Evolutionary conservation across 2,797 vertebrate genomes (phyloP), one percentile per base, ranked within the genome.

Genomic region (Falco concolor): DNA sequence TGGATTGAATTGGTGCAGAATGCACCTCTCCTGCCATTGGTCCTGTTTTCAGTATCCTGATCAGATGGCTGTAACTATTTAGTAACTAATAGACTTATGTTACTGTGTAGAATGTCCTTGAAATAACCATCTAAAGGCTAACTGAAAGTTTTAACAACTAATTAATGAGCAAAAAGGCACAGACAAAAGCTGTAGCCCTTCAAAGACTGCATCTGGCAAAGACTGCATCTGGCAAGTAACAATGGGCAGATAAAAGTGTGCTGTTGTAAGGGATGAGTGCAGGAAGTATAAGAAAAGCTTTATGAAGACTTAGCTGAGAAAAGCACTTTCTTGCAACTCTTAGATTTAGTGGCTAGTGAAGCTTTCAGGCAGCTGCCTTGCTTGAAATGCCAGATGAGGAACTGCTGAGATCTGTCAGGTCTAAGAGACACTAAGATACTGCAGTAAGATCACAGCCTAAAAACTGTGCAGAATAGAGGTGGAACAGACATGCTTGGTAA

Each of bases 231-330:
- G 92, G 88, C 88, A 93, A 88, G 69, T 32, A 13, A 16, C 52
- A 44, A 34, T 9, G 22, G 25, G 76, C 65, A 90, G 61, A 86
- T 90, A 22, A 76, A 95, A 89, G 76, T 1, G 32, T 82, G 56
- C 56, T 44, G 30, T 73, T 0, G 0, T 57, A 42, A 85, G 47
- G 75, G 82, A 44, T 59, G 85, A 64, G 57, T 27, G 25, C 8
- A 6, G 63, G 74, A 85, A 67, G 64, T 54, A 57, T 15, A 77
- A 89, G 64, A 36, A 77, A 56, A 88, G 72, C 69, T 83, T 70
- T 53, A 40, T 56, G 8, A 74, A 68, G 76, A 74, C 83, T 91
- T 94, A 95, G 76, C 90, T 94, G 85, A 56, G 85, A 84, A 90
- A 86, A 91, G 65, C 76, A 40, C 49, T 93, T 80, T 40, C 59